Conservation (phyloP, 2,888 invertebrate genomes). For the Cheiracanthium punctorium region DNA sequence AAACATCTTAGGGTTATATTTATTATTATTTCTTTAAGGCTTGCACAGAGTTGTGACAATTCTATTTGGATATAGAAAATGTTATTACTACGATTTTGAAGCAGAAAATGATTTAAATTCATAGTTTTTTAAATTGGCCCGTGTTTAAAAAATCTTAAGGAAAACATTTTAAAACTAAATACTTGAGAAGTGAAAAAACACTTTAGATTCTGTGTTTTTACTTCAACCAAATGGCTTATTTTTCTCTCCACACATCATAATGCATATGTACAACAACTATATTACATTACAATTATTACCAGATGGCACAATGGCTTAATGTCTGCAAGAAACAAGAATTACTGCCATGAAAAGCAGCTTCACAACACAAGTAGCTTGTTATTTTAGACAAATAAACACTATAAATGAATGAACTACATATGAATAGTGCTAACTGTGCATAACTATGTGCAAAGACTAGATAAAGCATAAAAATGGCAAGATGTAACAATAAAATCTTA, state of each 20-base stretch:
- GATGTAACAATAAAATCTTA: conserved; percentile 24
- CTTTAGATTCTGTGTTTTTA: conserved; percentile 59
- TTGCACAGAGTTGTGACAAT: too few species aligned
- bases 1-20: too few species aligned
- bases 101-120: too few species aligned
- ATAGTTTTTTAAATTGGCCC: too few species aligned
- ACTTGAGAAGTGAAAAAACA: conserved; percentile 34
- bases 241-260: conserved; percentile 21
- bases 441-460: conserved; percentile 59
- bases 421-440: conserved; percentile 31
- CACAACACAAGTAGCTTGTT: conserved; percentile 29
- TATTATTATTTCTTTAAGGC: too few species aligned
- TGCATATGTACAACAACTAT: conserved; percentile 51
- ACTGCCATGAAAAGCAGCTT: conserved; percentile 37
- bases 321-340: conserved; percentile 2
- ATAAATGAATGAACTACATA: conserved; percentile 33
- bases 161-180: too few species aligned
- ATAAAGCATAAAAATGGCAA: conserved; percentile 43
- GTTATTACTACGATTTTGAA: too few species aligned
- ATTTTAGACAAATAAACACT: conserved; percentile 23
- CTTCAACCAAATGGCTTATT: conserved; percentile 29
- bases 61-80: too few species aligned
- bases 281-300: conserved; percentile 53
- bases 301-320: conserved; percentile 63
- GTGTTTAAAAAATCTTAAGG: too few species aligned